phyloP scores from a whole-genome alignment of 2,797 vertebrate genomes.

The Sebastiscus tertius region DNA sequence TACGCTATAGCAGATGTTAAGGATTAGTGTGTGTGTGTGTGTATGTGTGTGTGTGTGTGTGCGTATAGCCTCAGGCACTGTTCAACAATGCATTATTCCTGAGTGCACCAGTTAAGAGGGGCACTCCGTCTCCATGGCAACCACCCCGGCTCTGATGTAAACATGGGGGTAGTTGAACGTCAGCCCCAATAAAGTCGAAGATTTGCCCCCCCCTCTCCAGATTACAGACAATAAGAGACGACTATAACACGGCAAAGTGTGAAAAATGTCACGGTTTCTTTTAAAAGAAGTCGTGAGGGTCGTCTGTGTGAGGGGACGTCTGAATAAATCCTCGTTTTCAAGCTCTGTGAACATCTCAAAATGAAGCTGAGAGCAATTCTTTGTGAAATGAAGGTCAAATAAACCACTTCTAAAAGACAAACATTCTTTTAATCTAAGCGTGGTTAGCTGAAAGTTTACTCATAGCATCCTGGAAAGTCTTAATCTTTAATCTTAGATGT shows the following conservation, averaged over 20 bases:
- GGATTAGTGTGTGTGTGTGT: slow-evolving; percentile 57
- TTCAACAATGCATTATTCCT: slow-evolving; percentile 86
- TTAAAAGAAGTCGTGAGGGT: not conserved
- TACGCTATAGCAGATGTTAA: slow-evolving; percentile 76
- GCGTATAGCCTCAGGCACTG: slow-evolving; percentile 79
- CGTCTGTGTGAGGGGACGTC: not conserved
- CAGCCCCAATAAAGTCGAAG: slow-evolving; percentile 62
- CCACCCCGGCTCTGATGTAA: slow-evolving; percentile 77
- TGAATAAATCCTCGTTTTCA: slow-evolving; percentile 8
- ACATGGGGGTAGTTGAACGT: slow-evolving; percentile 77
- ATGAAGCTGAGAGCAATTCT: not conserved
- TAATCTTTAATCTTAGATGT: slow-evolving; percentile 40
- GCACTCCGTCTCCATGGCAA: slow-evolving; percentile 82
- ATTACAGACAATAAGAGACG: slow-evolving; percentile 35
- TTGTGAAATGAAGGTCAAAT: not conserved
- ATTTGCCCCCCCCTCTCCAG: slow-evolving; percentile 20
- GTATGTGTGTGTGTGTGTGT: slow-evolving; percentile 64
- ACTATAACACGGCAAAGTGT: slow-evolving; percentile 5
- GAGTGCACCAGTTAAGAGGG: slow-evolving; percentile 85
- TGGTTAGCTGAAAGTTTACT: slow-evolving; percentile 1
- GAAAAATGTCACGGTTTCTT: not conserved
- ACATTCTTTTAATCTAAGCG: not conserved
- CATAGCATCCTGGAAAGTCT: not conserved
- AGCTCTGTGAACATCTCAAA: not conserved
- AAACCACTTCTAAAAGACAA: not conserved